Conservation (phyloP, 1,140 invertebrate species). For the Tetraneura akinire region DNA sequence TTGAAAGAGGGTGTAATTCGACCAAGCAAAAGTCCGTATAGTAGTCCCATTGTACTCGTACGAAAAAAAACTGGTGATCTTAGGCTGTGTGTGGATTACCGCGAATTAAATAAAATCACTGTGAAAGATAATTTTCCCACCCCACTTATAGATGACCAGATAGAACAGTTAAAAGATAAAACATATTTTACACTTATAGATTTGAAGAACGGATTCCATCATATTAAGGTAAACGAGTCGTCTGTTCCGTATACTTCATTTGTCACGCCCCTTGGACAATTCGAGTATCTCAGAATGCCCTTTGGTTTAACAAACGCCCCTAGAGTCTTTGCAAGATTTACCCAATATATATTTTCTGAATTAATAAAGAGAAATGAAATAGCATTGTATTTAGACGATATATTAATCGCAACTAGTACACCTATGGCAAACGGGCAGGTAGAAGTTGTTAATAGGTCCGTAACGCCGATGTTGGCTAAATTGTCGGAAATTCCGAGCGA, state of each 20-base stretch:
- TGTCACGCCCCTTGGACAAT: not conserved
- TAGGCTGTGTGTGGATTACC: not conserved
- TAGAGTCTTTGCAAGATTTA: not conserved
- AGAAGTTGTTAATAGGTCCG: no score
- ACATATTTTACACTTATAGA: constrained; percentile 4
- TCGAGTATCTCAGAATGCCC: not conserved
- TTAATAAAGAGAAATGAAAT: not conserved
- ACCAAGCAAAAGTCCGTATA: no score
- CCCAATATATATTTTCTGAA: not conserved
- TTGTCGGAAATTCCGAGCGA: no score
- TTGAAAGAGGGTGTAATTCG: no score
- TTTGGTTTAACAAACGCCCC: not conserved
- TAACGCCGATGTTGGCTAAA: no score
- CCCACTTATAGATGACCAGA: not conserved
- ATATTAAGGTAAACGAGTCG: not conserved
- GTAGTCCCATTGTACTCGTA: not conserved
- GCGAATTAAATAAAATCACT: not conserved
- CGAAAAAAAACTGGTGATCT: not conserved
- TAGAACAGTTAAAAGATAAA: not conserved
- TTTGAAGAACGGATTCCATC: not conserved
- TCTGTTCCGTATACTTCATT: not conserved
- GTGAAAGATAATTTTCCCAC: not conserved
- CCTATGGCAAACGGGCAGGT: no score
- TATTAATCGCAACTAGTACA: not conserved
- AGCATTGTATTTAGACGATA: not conserved